phyloP scores from a whole-genome alignment of 1,140 invertebrate genomes.

The Oreohelix idahoensis region DNA sequence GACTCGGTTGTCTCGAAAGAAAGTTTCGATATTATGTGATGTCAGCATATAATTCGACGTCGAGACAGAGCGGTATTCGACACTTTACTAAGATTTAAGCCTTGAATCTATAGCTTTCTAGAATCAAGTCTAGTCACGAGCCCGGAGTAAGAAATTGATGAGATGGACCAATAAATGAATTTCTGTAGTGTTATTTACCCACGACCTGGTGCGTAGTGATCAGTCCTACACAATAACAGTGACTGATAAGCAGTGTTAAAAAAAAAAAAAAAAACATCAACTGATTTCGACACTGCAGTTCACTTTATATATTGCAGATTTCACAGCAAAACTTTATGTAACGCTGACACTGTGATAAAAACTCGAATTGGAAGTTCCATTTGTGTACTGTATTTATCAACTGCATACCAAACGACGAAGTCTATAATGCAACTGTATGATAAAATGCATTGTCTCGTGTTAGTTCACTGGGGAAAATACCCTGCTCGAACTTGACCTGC shows the following conservation, averaged over 20 bases:
- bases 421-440: background rate
- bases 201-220: background rate
- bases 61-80: background rate
- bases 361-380: background rate
- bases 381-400: background rate
- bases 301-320: background rate
- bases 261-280: too few species aligned
- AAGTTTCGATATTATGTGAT: too few species aligned
- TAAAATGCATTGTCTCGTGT: background rate
- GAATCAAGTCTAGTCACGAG: background rate
- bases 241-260: background rate
- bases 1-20: background rate
- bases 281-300: background rate
- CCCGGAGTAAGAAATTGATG: background rate
- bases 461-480: too few species aligned
- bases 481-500: background rate
- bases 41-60: background rate
- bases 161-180: background rate
- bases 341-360: background rate
- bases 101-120: too few species aligned
- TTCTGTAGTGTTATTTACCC: background rate
- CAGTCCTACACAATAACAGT: background rate
- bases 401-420: background rate
- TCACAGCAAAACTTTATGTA: background rate
- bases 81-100: background rate